Evolutionary conservation across 2,888 invertebrate species (phyloP), one percentile per base, ranked within the genome.

Genomic region (Phyto melanocephala): DNA sequence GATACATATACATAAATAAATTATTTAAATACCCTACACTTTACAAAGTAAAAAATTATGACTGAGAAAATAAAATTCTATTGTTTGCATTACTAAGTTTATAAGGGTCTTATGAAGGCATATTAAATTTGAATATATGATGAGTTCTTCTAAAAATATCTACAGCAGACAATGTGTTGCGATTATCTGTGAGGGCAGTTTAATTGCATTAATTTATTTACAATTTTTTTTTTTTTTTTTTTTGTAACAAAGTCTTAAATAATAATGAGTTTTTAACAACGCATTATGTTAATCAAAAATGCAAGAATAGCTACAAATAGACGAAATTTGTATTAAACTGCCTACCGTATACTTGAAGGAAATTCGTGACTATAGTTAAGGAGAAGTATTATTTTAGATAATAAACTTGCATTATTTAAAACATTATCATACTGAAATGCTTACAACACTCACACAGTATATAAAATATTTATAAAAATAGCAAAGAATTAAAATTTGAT

Each of bases 1-100:
- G 35, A 17, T 52, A 15, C 13, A 45, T 33, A 22, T 17, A 15
- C 47, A 45, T 71, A 6, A 15, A 33, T 68, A 40, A 74, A 54
- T 74, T 45, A 74, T 74, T 74, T 45, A 74, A 74, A 74, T 58
- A 52, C 60, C 68, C 56, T 68, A 58, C 67, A 68, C 60, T 60
- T 68, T 52, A 24, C 11, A 24, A 24, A 37, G n/a, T 45, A 10
- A n/a, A 37, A 60, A 60, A 47, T 35, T 37, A 24, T 71, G 37
- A 47, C 3, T 54, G 22, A n/a, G 11, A 13, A 33, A 56, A 17
- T 40, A 45, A 56, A 2, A 22, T 65, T 63, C 11, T 45, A 42
- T 74, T 74, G 35, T 74, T 54, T 1, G 20, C n/a, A 50, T 42
- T 47, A 40, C 17, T 52, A 11, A 22, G 10, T 52, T 45, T 24